These are phyloP conservation scores for Scyliorhinus canicula DNA, from an alignment of 2,797 vertebrate genomes.

Conservation along the genomic window DNA sequence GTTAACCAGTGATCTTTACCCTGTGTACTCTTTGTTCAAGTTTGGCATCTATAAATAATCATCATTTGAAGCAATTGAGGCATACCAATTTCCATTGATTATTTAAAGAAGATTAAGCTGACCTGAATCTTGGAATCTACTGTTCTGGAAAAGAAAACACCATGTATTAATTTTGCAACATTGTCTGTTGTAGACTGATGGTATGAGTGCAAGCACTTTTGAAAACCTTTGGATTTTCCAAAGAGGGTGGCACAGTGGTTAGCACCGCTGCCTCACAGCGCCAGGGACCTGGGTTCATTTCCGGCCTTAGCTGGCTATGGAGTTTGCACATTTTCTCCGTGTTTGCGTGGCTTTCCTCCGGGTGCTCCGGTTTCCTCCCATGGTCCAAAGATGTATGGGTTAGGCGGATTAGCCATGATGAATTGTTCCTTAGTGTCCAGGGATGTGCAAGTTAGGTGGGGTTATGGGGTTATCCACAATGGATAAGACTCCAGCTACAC, in stretches of 20 bases:
- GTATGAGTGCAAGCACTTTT: not conserved
- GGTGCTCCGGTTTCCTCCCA: no score
- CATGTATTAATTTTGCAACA: not conserved
- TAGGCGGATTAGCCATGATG: no score
- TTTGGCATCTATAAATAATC: not conserved
- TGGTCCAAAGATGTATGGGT: no score
- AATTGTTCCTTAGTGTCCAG: no score
- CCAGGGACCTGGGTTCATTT: no score
- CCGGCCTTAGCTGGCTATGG: no score
- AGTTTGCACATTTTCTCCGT: no score
- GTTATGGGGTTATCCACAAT: no score
- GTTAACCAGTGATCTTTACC: not conserved
- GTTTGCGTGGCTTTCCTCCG: no score
- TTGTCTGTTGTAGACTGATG: not conserved
- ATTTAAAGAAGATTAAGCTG: not conserved
- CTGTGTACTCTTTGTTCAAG: not conserved
- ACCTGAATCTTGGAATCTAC: not conserved
- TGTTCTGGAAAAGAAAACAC: not conserved
- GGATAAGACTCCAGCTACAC: not conserved
- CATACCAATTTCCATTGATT: not conserved
- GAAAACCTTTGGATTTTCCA: not conserved
- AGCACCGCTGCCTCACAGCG: no score
- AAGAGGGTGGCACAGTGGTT: no score
- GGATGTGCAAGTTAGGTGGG: no score
- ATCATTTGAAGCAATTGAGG: not conserved